Evolutionary conservation across 2,113 vertebrate species (phyloP), one percentile per base, ranked within the genome.

Genomic region (Chitala chitala): DNA sequence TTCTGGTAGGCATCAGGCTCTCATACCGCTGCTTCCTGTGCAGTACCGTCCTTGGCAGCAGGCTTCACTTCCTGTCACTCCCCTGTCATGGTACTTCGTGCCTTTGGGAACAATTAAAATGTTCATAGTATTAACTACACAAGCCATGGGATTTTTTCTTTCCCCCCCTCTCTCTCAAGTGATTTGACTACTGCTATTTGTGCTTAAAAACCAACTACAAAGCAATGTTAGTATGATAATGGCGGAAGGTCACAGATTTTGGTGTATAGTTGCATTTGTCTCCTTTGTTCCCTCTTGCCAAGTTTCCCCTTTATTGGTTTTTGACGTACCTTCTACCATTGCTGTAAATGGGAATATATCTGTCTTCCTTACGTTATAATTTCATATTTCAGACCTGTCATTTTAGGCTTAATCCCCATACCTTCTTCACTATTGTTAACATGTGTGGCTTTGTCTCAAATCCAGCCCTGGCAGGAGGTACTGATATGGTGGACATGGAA

Each of bases 351-450:
- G n/a, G n/a, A n/a, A n/a, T n/a, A n/a, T n/a, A n/a, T n/a, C n/a
- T n/a, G n/a, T n/a, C n/a, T n/a, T n/a, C n/a, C n/a, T n/a, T n/a
- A n/a, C n/a, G n/a, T n/a, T n/a, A n/a, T n/a, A n/a, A n/a, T n/a
- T n/a, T n/a, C n/a, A n/a, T n/a, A n/a, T n/a, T n/a, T n/a, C n/a
- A n/a, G n/a, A n/a, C n/a, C n/a, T n/a, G n/a, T 78, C 79, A 78
- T 82, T 80, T 86, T 83, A 78, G 79, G 76, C 70, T 86, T 78
- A 63, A 76, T 82, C n/a, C n/a, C n/a, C n/a, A n/a, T n/a, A n/a
- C n/a, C n/a, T n/a, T n/a, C n/a, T n/a, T n/a, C n/a, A n/a, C n/a
- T n/a, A n/a, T n/a, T n/a, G n/a, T n/a, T n/a, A n/a, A n/a, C n/a
- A n/a, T n/a, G 38, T 24, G 15, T n/a, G 4, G 12, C 55, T n/a